Base-by-base conservation (phyloP, 2,113 vertebrate species). In the Leptocoma aspasia region DNA sequence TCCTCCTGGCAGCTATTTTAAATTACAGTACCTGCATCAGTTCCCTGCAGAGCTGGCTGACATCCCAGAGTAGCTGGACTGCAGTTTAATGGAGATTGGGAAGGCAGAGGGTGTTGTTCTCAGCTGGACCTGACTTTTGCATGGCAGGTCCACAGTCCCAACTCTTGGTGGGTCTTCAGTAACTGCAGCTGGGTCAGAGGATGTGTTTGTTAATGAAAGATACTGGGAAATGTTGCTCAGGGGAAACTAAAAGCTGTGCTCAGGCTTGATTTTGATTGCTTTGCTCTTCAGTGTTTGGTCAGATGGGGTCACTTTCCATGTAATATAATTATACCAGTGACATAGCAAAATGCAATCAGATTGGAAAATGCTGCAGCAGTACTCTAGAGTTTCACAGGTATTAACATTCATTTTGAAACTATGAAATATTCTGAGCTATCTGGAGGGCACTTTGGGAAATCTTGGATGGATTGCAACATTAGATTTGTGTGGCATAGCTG, bases 11-110 rank as follows among this genome's bases (percentile, higher is more conserved):
- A 94, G 88, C 72, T 94, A 8, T 65, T 96, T 61, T 93, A 56
- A 93, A 95, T 93, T 73, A 78, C 92, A 86, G 10, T 88, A 92
- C 79, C 92, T 94, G 72, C 52, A 12, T 77, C 63, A 63, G 39
- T 68, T 89, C 72, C 69, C 82, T 57, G 83, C 86, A 89, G 95
- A 89, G 73, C 88, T 94, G 90, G 90, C 89, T 95, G 76, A 50
- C 49, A 61, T 93, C 95, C 85, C 90, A 47, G 90, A 72, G 50
- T 30, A 60, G 76, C 52, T 90, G 92, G 90, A 42, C 60, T 86
- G 90, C 86, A 82, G 69, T 65, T 78, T 86, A 84, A 57, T 68
- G 61, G 76, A 63, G 72, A 21, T 22, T 50, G 2, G 69, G 82
- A 53, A 65, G 28, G 47, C 56, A 78, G 24, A 73, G 26, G 26